Percentiles rank a stretch among this genome's conserved stretches.
Evolutionary conservation across 35 echinoderm and acorn worm species (phyloP).

Genomic region (Lytechinus variegatus): DNA sequence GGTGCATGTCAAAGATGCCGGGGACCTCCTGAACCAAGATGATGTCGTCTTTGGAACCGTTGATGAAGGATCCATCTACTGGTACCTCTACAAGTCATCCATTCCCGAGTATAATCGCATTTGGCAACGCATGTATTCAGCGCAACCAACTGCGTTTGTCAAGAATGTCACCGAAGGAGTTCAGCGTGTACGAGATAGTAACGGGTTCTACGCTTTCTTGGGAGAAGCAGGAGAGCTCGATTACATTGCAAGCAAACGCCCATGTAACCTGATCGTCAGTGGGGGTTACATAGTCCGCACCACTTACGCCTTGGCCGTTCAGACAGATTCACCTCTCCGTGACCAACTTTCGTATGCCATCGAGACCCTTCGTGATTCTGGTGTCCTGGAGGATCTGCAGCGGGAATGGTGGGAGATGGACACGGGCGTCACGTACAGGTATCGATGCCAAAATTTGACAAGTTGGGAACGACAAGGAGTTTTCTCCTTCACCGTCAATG

Average conservation of each 20-base stretch:
- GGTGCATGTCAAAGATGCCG: constrained; percentile 63
- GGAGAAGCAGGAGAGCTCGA: constrained; percentile 82
- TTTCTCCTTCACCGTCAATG: constrained; percentile 82
- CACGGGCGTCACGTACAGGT: neutral
- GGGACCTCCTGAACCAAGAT: constrained; percentile 75
- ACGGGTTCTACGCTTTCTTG: constrained; percentile 90
- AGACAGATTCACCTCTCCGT: constrained; percentile 75
- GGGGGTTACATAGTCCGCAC: constrained; percentile 83
- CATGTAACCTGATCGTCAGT: constrained; percentile 80
- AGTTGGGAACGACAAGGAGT: constrained; percentile 80
- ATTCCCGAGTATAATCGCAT: constrained; percentile 86
- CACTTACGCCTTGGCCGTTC: constrained; percentile 88
- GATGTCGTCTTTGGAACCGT: constrained; percentile 84
- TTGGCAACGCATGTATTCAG: constrained; percentile 77
- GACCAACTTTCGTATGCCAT: constrained; percentile 89
- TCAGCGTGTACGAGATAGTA: constrained; percentile 64
- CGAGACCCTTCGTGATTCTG: constrained; percentile 79
- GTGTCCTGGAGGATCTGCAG: constrained; percentile 80
- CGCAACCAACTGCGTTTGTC: constrained; percentile 72
- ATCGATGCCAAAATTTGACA: constrained; percentile 74
- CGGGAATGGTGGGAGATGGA: constrained; percentile 91
- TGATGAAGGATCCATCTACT: constrained; percentile 79
- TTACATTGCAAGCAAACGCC: constrained; percentile 73
- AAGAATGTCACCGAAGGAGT: constrained; percentile 67
- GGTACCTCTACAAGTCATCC: constrained; percentile 83